Conservation (phyloP, 2,113 vertebrate genomes). For the Lepus europaeus region DNA sequence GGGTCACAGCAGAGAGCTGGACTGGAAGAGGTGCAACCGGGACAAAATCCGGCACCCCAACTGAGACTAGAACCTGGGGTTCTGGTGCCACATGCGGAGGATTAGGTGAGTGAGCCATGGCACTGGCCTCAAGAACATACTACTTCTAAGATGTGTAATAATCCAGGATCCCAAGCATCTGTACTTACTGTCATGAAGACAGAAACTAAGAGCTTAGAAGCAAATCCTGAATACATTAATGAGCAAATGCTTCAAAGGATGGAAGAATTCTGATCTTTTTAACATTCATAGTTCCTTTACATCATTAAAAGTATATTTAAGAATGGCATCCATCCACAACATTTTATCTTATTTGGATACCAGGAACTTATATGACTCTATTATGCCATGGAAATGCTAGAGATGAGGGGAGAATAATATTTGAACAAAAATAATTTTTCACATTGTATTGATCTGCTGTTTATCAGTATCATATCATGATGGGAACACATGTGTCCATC, state of each 20-base stretch:
- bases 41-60: too few species aligned
- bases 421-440: slow-evolving; percentile 3
- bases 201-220: neutral
- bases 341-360: neutral
- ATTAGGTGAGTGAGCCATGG: too few species aligned
- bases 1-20: too few species aligned
- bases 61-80: too few species aligned
- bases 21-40: too few species aligned
- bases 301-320: neutral
- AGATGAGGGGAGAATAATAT: neutral
- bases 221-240: neutral
- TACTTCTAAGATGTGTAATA: neutral
- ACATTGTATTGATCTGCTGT: neutral
- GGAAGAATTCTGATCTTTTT: neutral
- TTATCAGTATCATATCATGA: too few species aligned
- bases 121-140: too few species aligned
- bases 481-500: too few species aligned
- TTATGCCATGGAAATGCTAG: neutral
- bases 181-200: neutral
- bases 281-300: neutral
- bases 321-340: neutral
- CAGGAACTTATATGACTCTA: neutral
- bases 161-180: neutral
- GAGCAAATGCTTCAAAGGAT: neutral
- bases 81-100: too few species aligned